Evolutionary conservation across 2,113 vertebrate species (phyloP).

Genomic region (Camelus bactrianus): DNA sequence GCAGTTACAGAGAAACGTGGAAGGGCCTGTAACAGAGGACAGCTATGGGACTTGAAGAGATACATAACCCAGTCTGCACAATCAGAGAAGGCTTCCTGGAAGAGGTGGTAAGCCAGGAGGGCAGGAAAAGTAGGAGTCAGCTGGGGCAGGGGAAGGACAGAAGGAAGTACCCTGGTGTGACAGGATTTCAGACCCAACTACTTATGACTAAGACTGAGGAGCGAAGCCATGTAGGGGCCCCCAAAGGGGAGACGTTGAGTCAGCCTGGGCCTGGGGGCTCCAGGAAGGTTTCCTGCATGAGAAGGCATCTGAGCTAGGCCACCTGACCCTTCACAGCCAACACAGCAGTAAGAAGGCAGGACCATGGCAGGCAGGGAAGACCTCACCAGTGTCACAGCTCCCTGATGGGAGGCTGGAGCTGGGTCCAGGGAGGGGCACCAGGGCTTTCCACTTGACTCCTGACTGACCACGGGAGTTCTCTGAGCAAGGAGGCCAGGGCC

Average conservation of each 20-base stretch:
- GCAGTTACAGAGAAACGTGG: not conserved
- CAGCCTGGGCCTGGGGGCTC: not conserved
- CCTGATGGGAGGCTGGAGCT: not conserved
- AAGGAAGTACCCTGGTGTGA: not conserved
- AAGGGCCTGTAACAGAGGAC: not conserved
- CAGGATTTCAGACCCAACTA: not conserved
- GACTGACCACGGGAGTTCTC: not conserved
- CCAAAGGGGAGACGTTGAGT: not conserved
- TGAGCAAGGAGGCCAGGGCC: not conserved
- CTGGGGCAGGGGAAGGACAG: not conserved
- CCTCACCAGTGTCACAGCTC: not conserved
- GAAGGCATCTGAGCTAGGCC: not conserved
- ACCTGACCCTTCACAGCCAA: not conserved
- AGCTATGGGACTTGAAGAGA: not conserved
- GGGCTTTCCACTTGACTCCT: not conserved
- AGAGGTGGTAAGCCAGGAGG: not conserved
- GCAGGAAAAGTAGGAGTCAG: not conserved
- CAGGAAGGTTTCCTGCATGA: not conserved
- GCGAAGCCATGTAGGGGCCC: not conserved
- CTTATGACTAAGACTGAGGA: not conserved
- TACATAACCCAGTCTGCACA: not conserved
- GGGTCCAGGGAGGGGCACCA: not conserved
- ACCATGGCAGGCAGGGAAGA: not conserved
- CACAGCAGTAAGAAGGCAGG: not conserved
- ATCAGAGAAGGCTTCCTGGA: slow-evolving; percentile 36